These are phyloP conservation scores for Felis catus DNA, from an alignment of 2,113 vertebrate species.

Conservation along the genomic window F.catus_Fca126_mat1.0 CM031414.1:81330001-81330500, in stretches of 20 bases:
- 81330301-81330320: conserved; percentile 89
- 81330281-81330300: conserved; percentile 93
- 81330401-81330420: conserved; percentile 89
- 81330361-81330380: conserved; percentile 97
- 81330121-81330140: not conserved
- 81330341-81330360: conserved; percentile 99
- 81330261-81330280: conserved; percentile 56
- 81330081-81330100: not conserved
- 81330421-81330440: conserved; percentile 93
- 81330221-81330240: conserved; percentile 9
- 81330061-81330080: not conserved
- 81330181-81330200: conserved; percentile 32
- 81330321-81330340: conserved; percentile 99
- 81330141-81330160: not conserved
- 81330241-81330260: conserved; percentile 23
- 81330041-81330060: not conserved
- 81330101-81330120: not conserved
- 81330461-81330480: conserved; percentile 86
- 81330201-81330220: conserved; percentile 40
- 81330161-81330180: not conserved
- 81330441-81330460: conserved; percentile 97
- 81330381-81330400: conserved; percentile 89
- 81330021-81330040: not conserved
- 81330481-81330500: not conserved
- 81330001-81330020: not conserved